phyloP scores from a whole-genome alignment of 2,113 vertebrate genomes.

The Mesoclemmys tuberculata region DNA sequence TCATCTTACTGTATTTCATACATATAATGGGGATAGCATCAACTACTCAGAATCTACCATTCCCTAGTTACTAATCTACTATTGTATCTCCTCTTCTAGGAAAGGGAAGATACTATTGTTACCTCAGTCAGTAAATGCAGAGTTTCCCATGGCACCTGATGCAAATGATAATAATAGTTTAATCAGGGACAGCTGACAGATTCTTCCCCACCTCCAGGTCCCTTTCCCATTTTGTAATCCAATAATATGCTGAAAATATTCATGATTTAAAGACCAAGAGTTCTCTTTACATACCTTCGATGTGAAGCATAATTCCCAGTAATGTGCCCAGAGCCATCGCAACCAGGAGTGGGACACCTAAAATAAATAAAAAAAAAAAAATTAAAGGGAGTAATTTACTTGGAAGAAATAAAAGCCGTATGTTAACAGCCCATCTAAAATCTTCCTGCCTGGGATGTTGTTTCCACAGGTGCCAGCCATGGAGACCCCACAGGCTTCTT shows the following conservation, averaged over 20 bases:
- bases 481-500: slow-evolving; percentile 18
- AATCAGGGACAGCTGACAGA: background rate
- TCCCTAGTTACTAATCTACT: background rate
- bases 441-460: background rate
- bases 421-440: background rate
- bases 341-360: slow-evolving; percentile 98
- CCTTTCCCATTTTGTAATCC: background rate
- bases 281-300: slow-evolving; percentile 88
- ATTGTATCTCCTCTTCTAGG: background rate
- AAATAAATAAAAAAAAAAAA: slow-evolving; percentile 75
- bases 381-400: background rate
- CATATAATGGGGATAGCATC: background rate
- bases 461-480: slow-evolving; percentile 31
- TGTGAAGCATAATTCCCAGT: slow-evolving; percentile 99
- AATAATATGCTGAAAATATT: background rate
- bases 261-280: background rate
- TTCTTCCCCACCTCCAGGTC: background rate
- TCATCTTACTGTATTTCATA: background rate
- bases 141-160: background rate
- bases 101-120: background rate
- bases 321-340: slow-evolving; percentile 98
- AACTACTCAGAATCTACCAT: background rate
- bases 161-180: background rate
- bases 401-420: background rate
- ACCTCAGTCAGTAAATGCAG: background rate